Base-by-base conservation (phyloP, 2,113 vertebrate genomes). In the Limnothrissa miodon region DNA sequence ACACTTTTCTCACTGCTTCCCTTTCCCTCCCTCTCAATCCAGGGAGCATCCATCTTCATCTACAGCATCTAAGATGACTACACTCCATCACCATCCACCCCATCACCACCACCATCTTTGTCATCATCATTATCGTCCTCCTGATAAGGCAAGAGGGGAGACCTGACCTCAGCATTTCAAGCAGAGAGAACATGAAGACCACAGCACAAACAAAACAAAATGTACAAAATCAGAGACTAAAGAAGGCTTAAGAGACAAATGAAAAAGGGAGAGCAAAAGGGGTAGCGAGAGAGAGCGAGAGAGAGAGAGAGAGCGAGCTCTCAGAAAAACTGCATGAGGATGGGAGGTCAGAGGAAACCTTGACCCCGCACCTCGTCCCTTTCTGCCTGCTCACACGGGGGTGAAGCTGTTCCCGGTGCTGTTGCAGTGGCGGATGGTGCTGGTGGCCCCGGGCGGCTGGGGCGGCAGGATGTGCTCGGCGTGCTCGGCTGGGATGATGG, bases 371-470 rank as follows among this genome's bases (percentile, higher is more conserved):
- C 25, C 78, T 85, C 81, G 44, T 80, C n/a, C 84, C 81, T 48
- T 17, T 45, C 23, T 1, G 4, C 10, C 39, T 2, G 59, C 85
- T 95, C 92, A 95, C 84, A 95, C 95, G 0, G 95, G 94, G 89
- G 94, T 93, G 66, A 95, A 95, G 19, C 92, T 94, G 91, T 94
- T 95, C 86, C 94, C 94, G 2, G 93, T 90, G 86, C 93, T 85
- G 90, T 93, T 90, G 93, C 94, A 95, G 90, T 94, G 95, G 85
- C 94, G 95, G 84, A 95, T 95, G 87, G 92, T 94, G 85, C 93
- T 93, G 33, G 93, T 93, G 36, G 87, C 89, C 5, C 86, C 85
- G 0, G 93, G 89, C 5, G 94, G 90, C 86, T 36, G 91, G 85
- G 86, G 89, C 91, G 4, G 92, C 92, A 90, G 90, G 1, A 94